Evolutionary conservation across 1,140 invertebrate species (phyloP).

Genomic region (Rhyacophila brunnea): DNA sequence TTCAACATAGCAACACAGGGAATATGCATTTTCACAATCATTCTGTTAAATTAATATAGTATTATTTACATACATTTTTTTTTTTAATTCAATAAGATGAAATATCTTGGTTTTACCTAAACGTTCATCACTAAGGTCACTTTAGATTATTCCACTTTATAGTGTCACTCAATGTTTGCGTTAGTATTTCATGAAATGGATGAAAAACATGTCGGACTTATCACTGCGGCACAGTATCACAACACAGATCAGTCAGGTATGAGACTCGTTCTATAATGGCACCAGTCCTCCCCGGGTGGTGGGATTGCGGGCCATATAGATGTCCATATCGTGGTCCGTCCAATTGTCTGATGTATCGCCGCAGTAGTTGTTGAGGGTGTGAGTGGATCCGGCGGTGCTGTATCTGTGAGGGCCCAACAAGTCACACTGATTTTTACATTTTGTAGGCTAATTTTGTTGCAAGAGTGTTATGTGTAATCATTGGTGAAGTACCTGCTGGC

Average conservation of each 20-base stretch:
- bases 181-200: neutral
- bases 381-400: conserved; percentile 69
- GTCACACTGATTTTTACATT: conserved; percentile 35
- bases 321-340: conserved; percentile 95
- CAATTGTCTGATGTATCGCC: conserved; percentile 84
- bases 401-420: conserved; percentile 51
- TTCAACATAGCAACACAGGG: too few species aligned
- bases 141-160: neutral
- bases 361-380: conserved; percentile 75
- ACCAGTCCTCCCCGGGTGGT: conserved; percentile 81
- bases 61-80: too few species aligned
- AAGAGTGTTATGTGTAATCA: neutral
- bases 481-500: conserved; percentile 52
- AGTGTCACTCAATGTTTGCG: neutral
- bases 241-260: conserved; percentile 13
- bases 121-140: neutral
- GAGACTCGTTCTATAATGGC: conserved; percentile 63
- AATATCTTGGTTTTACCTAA: neutral
- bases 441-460: conserved; percentile 19
- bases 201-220: neutral
- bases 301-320: conserved; percentile 89
- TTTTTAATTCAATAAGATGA: too few species aligned
- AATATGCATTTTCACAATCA: neutral
- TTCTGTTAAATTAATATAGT: neutral
- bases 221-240: neutral